Evolutionary conservation across 2,797 vertebrate genomes (phyloP), one percentile per base, ranked within the genome.

Genomic region (Macropodus opercularis): DNA sequence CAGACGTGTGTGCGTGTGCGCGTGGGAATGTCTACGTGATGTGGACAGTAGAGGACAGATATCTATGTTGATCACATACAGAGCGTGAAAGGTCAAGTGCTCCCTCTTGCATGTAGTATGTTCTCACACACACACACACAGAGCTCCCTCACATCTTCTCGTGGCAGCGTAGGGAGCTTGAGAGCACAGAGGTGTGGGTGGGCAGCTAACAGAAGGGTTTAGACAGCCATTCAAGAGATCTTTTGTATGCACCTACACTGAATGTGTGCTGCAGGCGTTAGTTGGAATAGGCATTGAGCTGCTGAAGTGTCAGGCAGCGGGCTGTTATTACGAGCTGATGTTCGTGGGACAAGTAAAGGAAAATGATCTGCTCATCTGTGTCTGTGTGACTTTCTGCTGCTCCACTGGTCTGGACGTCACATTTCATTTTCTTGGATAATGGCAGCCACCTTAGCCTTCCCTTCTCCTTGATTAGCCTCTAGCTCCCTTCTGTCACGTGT

Each of bases 41-140:
- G 48, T 60, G 48, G 31, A 71, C 52, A 53, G 77, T 62, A 3
- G 27, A 53, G 55, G 54, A 78, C 69, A 69, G 74, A 87, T 84
- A 87, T 87, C 85, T 75, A 89, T 89, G 84, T 90, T 87, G 77
- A 87, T 85, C 85, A 81, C 78, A 87, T 77, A 70, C 71, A 86
- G 78, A 85, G 71, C 63, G 76, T 90, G 86, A 91, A n/a, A 90
- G 89, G 89, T 91, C 90, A 91, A 88, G 77, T 56, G 68, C 72
- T 79, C 80, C 83, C 73, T 62, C 18, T 34, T 80, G 62, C 62
- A 80, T 77, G 68, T 63, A 49, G 46, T 64, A 63, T 58, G 36
- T 58, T 69, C 43, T 9, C 41, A 31, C 58, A 22, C 43, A 10
- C 48, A 39, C 44, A 41, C 49, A 43, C 49, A 26, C 55, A 59